Percentiles rank a stretch among this genome's conserved stretches.
These are phyloP conservation scores for Echinometra lucunter DNA, from an alignment of 53 echinoderm and acorn worm species.

Conservation along the genomic window DNA sequence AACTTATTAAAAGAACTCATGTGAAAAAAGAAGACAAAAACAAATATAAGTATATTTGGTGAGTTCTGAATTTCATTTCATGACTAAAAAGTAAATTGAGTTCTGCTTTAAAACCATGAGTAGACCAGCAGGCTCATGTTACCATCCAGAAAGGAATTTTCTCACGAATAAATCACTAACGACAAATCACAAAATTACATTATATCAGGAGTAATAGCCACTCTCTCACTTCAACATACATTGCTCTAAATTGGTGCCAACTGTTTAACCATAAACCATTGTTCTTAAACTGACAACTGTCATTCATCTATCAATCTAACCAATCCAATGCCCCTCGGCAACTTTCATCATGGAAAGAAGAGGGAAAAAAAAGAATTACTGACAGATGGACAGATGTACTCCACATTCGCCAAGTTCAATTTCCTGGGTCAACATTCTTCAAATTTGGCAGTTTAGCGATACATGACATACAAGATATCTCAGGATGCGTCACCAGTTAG, in stretches of 20 bases:
- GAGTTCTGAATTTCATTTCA: too few species aligned
- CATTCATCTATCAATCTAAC: not conserved
- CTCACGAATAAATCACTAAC: not conserved
- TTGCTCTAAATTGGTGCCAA: constrained; percentile 17
- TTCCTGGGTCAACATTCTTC: constrained; percentile 4
- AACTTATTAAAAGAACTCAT: too few species aligned
- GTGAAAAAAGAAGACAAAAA: too few species aligned
- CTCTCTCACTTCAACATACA: not conserved
- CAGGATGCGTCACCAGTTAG: not conserved
- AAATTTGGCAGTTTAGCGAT: constrained; percentile 13
- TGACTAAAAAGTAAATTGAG: not conserved
- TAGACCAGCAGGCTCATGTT: not conserved
- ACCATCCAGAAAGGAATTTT: not conserved
- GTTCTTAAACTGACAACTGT: constrained; percentile 23
- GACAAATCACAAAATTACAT: constrained; percentile 14
- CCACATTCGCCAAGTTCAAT: constrained; percentile 51
- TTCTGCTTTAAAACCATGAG: not conserved
- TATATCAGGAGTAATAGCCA: not conserved
- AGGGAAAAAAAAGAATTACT: not conserved
- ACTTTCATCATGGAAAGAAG: too few species aligned
- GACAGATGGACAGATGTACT: constrained; percentile 22
- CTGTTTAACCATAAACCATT: constrained; percentile 17
- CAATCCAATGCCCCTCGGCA: not conserved
- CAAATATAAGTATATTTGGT: too few species aligned
- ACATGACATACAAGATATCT: not conserved